Evolutionary conservation across 2,797 vertebrate species (phyloP).

Genomic region (Arremon brunneinucha): DNA sequence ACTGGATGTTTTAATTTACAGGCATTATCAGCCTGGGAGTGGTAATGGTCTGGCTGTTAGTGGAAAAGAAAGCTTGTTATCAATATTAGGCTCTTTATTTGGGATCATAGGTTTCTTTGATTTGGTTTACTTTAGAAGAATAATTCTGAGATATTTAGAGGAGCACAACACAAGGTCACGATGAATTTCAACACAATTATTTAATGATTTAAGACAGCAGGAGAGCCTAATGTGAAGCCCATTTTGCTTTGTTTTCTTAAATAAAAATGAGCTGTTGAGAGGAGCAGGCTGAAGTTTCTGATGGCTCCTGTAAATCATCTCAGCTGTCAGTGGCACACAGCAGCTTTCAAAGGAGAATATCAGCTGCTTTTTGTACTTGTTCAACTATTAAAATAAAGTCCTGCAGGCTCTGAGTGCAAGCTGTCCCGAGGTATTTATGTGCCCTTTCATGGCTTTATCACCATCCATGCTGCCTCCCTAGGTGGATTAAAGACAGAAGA

Average conservation of each 20-base stretch:
- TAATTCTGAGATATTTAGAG: background rate
- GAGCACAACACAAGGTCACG: background rate
- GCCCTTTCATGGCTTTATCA: background rate
- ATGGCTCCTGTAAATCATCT: conserved; percentile 19
- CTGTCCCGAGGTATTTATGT: background rate
- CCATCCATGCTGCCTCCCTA: background rate
- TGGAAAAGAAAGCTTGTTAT: background rate
- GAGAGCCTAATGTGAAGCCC: background rate
- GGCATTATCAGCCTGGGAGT: background rate
- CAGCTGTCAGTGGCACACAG: background rate
- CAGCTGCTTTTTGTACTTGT: background rate
- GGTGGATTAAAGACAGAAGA: background rate
- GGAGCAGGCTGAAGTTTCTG: conserved; percentile 8
- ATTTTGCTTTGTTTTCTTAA: conserved; percentile 22
- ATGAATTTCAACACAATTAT: conserved; percentile 33
- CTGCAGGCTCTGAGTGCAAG: background rate
- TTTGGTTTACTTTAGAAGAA: background rate
- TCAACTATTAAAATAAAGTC: background rate
- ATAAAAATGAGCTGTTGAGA: conserved; percentile 20
- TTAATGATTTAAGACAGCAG: conserved; percentile 33
- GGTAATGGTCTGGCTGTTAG: background rate
- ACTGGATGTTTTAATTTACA: conserved; percentile 25
- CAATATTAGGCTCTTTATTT: background rate
- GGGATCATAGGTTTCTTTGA: background rate
- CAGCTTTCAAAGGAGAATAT: background rate